Base-by-base conservation (phyloP, 1,140 invertebrate species). In the Carcinoscorpius rotundicauda region DNA sequence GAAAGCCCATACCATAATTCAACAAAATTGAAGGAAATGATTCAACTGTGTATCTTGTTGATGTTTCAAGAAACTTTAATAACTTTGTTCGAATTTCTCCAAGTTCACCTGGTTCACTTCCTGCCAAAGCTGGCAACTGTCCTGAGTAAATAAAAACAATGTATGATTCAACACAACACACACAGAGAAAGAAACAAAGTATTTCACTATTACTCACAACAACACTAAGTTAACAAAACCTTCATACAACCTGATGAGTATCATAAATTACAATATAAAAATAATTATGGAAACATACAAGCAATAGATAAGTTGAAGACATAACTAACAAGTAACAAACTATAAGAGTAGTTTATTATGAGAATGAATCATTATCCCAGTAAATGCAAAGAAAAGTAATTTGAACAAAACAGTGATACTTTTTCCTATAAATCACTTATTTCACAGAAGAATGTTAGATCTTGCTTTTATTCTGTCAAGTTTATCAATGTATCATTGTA, bases 41-140 rank as follows among this genome's bases (percentile, higher is more conserved):
- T 76, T 97, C 93, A 1, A 93, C 87, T 0, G 86, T 86, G 72
- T 96, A 98, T 72, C 87, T 76, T 49, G 82, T 76, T 0, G 94
- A 97, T 64, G 83, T 85, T 72, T 92, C 84, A 10, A 98, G 78
- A 78, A 98, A 95, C 9, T 85, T 76, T 11, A 93, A 77, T 10
- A 98, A 77, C 75, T 93, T 94, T n/a, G 81, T 78, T 64, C 85
- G 80, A 3, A 84, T 81, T 69, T 85, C 82, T 57, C 86, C 82
- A 49, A 80, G 76, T 66, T 82, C 81, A 69, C 84, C 79, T 76
- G 77, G 75, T 70, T 78, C 76, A 68, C 84, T 80, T 0, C 84
- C 84, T 4, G 83, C 79, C 51, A 81, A 81, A 48, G 70, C 79
- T 50, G 81, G 82, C 8, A 68, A 64, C 51, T 69, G 66, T 8